phyloP scores from a whole-genome alignment of 2,797 vertebrate species.

The Nasua narica region DNA sequence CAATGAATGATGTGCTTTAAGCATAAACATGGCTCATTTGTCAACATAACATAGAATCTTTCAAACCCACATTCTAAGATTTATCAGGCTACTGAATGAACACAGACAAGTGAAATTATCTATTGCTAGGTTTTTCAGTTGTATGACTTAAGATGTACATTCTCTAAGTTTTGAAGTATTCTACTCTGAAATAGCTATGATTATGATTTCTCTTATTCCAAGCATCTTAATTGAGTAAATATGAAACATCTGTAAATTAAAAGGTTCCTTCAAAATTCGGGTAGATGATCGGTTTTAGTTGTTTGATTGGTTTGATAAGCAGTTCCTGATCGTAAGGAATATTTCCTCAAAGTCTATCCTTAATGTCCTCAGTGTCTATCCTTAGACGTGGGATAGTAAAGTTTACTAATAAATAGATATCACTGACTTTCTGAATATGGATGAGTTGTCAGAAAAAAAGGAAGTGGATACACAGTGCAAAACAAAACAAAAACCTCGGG shows the following conservation, averaged over 20 bases:
- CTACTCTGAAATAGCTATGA: neutral
- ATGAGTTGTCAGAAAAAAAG: neutral
- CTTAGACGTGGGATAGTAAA: neutral
- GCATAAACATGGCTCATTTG: neutral
- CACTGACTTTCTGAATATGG: neutral
- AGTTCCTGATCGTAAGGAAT: neutral
- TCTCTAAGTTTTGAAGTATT: neutral
- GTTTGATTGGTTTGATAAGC: neutral
- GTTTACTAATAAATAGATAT: neutral
- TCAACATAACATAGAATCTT: neutral
- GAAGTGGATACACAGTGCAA: neutral
- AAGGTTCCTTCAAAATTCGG: neutral
- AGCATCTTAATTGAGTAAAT: neutral
- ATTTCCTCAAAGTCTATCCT: neutral
- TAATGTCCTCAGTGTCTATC: too few species aligned
- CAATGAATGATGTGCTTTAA: neutral
- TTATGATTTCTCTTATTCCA: neutral
- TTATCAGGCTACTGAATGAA: neutral
- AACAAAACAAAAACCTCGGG: neutral
- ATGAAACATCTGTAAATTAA: neutral
- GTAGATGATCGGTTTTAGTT: neutral
- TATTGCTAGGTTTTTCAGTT: neutral
- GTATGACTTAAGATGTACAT: neutral
- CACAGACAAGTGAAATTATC: neutral
- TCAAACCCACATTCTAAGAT: neutral